These are phyloP conservation scores for Zygaena filipendulae DNA, from an alignment of 2,888 invertebrate genomes.

Conservation along the genomic window DNA sequence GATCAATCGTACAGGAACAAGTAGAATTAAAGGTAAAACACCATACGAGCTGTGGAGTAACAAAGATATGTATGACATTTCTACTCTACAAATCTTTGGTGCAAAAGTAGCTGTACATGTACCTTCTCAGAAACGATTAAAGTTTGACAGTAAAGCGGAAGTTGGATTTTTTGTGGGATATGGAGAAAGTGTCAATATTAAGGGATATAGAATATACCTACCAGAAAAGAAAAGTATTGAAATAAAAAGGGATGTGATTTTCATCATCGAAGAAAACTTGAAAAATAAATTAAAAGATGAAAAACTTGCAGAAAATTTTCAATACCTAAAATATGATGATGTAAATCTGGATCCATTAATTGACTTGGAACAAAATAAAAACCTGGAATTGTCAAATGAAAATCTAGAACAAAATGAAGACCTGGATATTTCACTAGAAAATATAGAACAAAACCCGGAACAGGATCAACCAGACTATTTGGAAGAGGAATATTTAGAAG, in stretches of 20 bases:
- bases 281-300: slow-evolving; percentile 1
- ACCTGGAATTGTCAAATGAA: background rate
- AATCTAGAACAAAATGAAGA: background rate
- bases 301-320: background rate
- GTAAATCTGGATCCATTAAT: no score
- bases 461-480: no score
- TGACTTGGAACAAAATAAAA: background rate
- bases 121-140: slow-evolving; percentile 4
- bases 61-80: slow-evolving; percentile 1
- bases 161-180: slow-evolving; percentile 15
- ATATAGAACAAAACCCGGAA: no score
- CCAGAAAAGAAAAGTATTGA: slow-evolving; percentile 11
- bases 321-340: background rate
- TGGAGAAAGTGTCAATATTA: slow-evolving; percentile 10
- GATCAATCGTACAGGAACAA: slow-evolving; percentile 12
- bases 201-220: slow-evolving; percentile 14
- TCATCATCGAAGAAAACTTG: slow-evolving; percentile 3
- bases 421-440: background rate
- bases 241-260: slow-evolving; percentile 13
- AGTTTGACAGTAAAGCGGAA: slow-evolving; percentile 7
- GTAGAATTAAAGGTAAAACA: slow-evolving; percentile 1
- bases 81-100: slow-evolving; percentile 2
- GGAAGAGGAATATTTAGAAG: no score
- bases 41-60: slow-evolving; percentile 1
- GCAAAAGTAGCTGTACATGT: slow-evolving; percentile 7